phyloP scores from a whole-genome alignment of 2,888 invertebrate species.

The Tetranychus piercei region DNA sequence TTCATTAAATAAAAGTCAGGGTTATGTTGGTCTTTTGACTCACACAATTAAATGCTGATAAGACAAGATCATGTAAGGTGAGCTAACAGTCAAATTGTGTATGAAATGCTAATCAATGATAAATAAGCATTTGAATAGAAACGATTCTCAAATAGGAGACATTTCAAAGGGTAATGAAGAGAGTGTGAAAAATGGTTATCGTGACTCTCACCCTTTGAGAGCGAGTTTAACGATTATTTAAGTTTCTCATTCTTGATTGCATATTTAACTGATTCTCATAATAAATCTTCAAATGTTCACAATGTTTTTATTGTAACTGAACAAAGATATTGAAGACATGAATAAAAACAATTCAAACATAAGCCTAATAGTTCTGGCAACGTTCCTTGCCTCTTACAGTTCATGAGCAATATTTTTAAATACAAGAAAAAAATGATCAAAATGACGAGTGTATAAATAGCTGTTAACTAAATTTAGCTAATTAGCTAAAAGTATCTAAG shows the following conservation, averaged over 20 bases:
- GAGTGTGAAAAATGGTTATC: background rate
- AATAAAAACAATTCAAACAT: constrained; percentile 11
- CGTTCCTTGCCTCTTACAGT: background rate
- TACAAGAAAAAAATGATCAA: background rate
- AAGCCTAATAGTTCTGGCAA: background rate
- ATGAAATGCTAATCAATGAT: background rate
- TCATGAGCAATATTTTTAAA: background rate
- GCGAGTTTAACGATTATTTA: background rate
- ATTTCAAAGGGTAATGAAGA: background rate
- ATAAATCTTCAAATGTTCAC: background rate
- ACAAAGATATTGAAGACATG: background rate
- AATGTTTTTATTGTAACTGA: background rate
- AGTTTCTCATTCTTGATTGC: background rate
- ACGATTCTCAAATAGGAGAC: background rate
- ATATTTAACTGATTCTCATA: background rate
- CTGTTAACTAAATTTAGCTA: background rate
- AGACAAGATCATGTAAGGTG: background rate
- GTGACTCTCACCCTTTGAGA: background rate
- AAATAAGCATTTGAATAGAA: constrained; percentile 1
- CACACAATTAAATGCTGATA: background rate
- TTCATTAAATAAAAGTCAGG: no score
- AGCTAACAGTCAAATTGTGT: no score
- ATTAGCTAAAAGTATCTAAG: no score
- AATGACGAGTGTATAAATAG: background rate
- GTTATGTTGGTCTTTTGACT: no score